Evolutionary conservation across 2,888 invertebrate species (phyloP).

Genomic region (Pristionchus japonicus): DNA sequence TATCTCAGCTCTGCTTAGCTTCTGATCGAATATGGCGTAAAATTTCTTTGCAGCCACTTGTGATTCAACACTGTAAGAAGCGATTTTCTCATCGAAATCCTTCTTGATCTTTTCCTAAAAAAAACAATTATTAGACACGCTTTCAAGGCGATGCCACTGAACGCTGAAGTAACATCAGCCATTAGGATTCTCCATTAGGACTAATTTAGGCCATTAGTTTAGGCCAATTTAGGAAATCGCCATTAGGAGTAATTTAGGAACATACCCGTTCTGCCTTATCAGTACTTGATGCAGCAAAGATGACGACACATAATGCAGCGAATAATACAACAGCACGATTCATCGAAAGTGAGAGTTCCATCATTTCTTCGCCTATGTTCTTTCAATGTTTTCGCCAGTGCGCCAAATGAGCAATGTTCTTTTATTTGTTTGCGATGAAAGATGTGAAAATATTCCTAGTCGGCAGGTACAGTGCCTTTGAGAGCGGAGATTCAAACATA

Average conservation of each 20-base stretch:
- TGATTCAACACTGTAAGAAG: neutral
- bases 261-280: neutral
- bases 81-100: neutral
- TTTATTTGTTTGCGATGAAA: too few species aligned
- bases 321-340: neutral
- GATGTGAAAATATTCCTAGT: too few species aligned
- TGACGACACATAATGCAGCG: neutral
- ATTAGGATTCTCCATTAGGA: neutral
- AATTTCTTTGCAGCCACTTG: neutral
- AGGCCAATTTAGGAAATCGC: too few species aligned
- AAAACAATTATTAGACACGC: neutral
- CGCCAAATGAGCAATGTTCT: too few species aligned
- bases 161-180: neutral
- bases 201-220: neutral
- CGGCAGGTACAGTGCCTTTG: too few species aligned
- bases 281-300: neutral
- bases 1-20: neutral
- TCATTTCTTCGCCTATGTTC: neutral
- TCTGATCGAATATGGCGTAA: neutral
- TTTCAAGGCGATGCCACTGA: neutral
- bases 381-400: neutral
- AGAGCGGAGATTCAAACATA: too few species aligned
- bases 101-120: neutral
- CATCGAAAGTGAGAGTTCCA: neutral
- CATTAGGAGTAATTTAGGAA: too few species aligned